Conservation (phyloP, 2,797 vertebrate species). For the Coregonus sp. region DNA sequence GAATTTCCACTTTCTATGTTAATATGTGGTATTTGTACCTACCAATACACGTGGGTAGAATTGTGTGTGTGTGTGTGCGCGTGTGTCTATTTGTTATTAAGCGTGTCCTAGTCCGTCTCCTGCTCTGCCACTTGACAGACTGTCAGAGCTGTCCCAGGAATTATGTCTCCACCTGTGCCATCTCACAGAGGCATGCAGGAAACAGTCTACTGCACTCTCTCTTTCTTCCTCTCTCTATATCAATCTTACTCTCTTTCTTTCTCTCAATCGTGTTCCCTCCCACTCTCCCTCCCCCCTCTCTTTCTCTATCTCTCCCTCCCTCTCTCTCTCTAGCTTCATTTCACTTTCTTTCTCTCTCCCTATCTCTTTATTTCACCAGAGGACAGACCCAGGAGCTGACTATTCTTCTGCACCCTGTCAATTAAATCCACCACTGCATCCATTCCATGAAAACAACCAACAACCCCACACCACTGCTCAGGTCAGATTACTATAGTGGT, state of each 20-base stretch:
- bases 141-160: slow-evolving; percentile 65
- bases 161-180: slow-evolving; percentile 70
- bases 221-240: slow-evolving; percentile 10
- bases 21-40: slow-evolving; percentile 74
- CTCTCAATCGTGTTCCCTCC: slow-evolving; percentile 5
- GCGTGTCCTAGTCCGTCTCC: slow-evolving; percentile 10
- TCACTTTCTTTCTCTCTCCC: no score
- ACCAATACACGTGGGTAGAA: slow-evolving; percentile 46
- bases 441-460: neutral
- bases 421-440: neutral
- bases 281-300: no score
- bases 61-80: slow-evolving; percentile 35
- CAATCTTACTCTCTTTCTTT: slow-evolving; percentile 9
- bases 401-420: neutral
- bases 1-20: slow-evolving; percentile 76
- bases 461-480: neutral
- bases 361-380: no score
- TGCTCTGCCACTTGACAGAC: slow-evolving; percentile 58
- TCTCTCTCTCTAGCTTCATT: no score
- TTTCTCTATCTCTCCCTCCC: no score
- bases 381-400: neutral
- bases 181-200: slow-evolving; percentile 46
- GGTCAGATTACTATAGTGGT: neutral
- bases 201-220: slow-evolving; percentile 30
- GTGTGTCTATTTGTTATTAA: neutral